Conservation (phyloP, 2,888 invertebrate genomes). For the Alviniconcha strummeri region DNA sequence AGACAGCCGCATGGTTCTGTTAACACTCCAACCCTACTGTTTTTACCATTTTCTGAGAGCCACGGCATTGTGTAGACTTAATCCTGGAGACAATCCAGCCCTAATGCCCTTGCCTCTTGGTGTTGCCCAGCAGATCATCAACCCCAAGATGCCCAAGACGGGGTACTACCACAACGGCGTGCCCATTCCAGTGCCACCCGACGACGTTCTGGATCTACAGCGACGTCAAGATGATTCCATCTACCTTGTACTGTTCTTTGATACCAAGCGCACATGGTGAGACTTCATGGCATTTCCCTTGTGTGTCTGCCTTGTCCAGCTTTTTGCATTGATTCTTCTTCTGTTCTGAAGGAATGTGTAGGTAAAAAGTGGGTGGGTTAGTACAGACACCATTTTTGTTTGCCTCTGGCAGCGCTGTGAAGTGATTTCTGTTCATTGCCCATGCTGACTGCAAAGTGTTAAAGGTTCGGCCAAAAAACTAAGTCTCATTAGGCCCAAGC, state of each 20-base stretch:
- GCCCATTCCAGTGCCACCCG: slow-evolving; percentile 94
- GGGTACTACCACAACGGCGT: slow-evolving; percentile 93
- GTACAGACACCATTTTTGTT: too few relatives aligned
- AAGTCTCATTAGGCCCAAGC: background rate
- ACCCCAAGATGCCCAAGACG: slow-evolving; percentile 93
- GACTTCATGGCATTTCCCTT: slow-evolving; percentile 34
- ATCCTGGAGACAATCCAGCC: too few relatives aligned
- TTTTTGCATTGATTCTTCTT: background rate
- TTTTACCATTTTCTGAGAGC: too few relatives aligned
- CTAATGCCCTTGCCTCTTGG: background rate
- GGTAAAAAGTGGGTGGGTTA: too few relatives aligned
- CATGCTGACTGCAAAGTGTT: too few relatives aligned
- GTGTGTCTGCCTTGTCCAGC: background rate
- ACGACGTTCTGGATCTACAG: slow-evolving; percentile 87
- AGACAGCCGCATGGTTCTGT: too few relatives aligned
- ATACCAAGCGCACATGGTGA: slow-evolving; percentile 93
- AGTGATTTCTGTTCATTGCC: too few relatives aligned
- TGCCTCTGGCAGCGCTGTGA: too few relatives aligned
- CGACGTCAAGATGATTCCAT: slow-evolving; percentile 88
- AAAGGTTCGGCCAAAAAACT: too few relatives aligned
- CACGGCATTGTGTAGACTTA: too few relatives aligned
- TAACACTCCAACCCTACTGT: too few relatives aligned
- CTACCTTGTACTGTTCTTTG: slow-evolving; percentile 94
- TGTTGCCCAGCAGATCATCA: slow-evolving; percentile 81
- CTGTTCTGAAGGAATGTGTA: background rate